Base-by-base conservation (phyloP, 2,888 invertebrate species). In the Trichopria drosophilae region DNA sequence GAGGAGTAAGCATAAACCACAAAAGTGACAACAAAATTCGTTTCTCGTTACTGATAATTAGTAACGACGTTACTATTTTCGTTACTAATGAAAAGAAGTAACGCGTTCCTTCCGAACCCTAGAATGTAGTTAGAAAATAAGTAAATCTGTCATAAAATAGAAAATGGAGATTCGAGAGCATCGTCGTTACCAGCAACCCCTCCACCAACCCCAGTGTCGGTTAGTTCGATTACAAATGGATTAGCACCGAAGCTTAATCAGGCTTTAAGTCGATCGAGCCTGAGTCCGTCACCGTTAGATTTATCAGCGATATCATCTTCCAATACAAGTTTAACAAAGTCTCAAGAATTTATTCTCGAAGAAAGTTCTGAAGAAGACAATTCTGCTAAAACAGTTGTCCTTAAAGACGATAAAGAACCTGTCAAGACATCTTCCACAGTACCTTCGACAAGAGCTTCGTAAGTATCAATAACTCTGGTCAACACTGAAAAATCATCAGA, bases 121-220 rank as follows among this genome's bases (percentile, higher is more conserved):
- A n/a, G n/a, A n/a, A n/a, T n/a, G n/a, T n/a, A n/a, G n/a, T n/a
- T n/a, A n/a, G n/a, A n/a, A n/a, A n/a, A n/a, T n/a, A n/a, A n/a
- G n/a, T n/a, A n/a, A n/a, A n/a, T n/a, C n/a, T n/a, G n/a, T n/a
- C n/a, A n/a, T n/a, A n/a, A n/a, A n/a, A n/a, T n/a, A n/a, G n/a
- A n/a, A n/a, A n/a, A n/a, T n/a, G n/a, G n/a, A n/a, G n/a, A n/a
- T n/a, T n/a, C n/a, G n/a, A n/a, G n/a, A n/a, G 54, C 50, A 35
- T 49, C 53, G 13, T 43, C 59, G 19, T 46, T 60, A 28, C 68
- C 69, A 19, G 61, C 61, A 15, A 69, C 69, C 1, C 68, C 68
- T 31, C 67, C 69, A 12, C 66, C 69, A 7, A 71, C 71, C 1
- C 67, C 69, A 49, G 63, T 65, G 13, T 62, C 63, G 1, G 23